These are phyloP conservation scores for Aradus depressus DNA, from an alignment of 2,888 invertebrate species.

Conservation along the genomic window DNA sequence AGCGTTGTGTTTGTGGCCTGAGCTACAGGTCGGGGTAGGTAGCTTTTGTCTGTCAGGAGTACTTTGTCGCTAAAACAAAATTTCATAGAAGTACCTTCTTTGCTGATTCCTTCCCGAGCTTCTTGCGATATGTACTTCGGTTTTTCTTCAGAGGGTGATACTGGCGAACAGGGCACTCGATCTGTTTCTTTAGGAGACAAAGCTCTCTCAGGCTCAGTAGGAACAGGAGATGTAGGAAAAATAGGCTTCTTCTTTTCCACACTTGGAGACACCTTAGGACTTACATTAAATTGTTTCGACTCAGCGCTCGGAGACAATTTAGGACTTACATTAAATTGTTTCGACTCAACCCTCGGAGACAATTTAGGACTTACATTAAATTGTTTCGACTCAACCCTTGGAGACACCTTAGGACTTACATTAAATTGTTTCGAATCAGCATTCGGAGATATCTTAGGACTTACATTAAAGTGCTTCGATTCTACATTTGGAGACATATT, in stretches of 20 bases:
- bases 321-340: no score
- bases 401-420: no score
- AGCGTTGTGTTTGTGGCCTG: slow-evolving; percentile 26
- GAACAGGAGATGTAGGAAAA: no score
- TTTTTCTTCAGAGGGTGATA: slow-evolving; percentile 10
- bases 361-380: no score
- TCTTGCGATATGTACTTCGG: slow-evolving; percentile 22
- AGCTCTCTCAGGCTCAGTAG: neutral
- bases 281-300: neutral
- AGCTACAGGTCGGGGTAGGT: slow-evolving; percentile 25
- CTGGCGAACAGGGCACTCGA: slow-evolving; percentile 6
- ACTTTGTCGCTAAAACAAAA: slow-evolving; percentile 37
- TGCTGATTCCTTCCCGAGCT: slow-evolving; percentile 56
- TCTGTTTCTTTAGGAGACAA: slow-evolving; percentile 3
- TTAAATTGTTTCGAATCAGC: neutral
- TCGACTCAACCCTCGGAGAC: neutral
- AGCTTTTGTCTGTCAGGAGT: slow-evolving; percentile 26
- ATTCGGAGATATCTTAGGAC: no score
- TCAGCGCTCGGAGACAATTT: neutral
- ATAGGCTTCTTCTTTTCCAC: neutral
- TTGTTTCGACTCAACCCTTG: no score
- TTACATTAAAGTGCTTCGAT: neutral
- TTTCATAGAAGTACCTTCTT: slow-evolving; percentile 54
- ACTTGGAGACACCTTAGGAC: no score
- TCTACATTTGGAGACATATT: neutral